Evolutionary conservation across 2,113 vertebrate species (phyloP), one percentile per base, ranked within the genome.

Genomic region (Peucedramus taeniatus): DNA sequence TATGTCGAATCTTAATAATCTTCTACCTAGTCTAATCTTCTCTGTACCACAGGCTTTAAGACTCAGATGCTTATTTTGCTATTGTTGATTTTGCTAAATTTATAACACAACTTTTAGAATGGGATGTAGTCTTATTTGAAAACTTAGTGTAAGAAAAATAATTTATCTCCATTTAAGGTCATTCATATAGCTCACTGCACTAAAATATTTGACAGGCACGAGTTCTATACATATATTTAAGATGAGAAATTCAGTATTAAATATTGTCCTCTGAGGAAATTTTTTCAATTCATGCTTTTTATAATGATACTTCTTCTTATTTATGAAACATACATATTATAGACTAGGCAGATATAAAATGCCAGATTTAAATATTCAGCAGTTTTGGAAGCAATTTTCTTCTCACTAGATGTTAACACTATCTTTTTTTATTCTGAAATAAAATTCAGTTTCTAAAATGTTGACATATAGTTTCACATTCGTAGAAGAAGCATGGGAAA

Each of bases 401-500:
- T 96, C 81, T 76, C 59, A 70, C 76, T 86, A 66, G 21, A 81
- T 57, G 22, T 68, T 79, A 64, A 40, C 6, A 53, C 30, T 23
- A 7, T 23, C 1, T 59, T 74, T 91, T 95, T 89, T 86, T 27
- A 63, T 27, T 64, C 40, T 50, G 44, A 87, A 81, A 81, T 47
- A 82, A 94, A 91, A 89, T 84, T 91, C 37, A 33, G 18, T 91
- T 89, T 89, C 87, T 83, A 70, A 93, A 96, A 76, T 42, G 18
- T 85, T 94, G 47, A 56, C 70, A 49, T 4, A 1, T 57, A 57
- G 40, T 91, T 91, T 82, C 56, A 65, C 33, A 68, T 78, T 23
- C 47, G 15, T 33, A 79, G 35, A 79, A 51, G 49, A 71, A 85
- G 31, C 23, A n/a, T 40, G 15, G 61, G 53, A 91, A 79, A 57